phyloP scores from a whole-genome alignment of 2,888 invertebrate genomes.

The Acanthosepion esculentum region DNA sequence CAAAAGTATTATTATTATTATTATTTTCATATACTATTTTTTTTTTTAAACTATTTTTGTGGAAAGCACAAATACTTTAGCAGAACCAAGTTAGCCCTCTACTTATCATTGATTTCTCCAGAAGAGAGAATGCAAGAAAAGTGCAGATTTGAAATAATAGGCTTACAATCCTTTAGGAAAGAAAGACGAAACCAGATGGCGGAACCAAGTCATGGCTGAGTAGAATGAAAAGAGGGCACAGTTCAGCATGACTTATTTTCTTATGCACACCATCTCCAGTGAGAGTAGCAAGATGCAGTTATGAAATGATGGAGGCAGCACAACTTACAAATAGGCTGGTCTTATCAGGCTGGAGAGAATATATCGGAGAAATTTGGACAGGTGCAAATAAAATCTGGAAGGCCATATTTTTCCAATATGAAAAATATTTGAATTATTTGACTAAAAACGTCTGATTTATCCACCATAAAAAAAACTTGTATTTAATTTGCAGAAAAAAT shows the following conservation, averaged over 20 bases:
- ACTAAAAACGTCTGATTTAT: neutral
- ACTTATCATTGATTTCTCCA: too few relatives aligned
- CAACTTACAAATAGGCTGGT: neutral
- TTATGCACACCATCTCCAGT: neutral
- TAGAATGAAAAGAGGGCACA: neutral
- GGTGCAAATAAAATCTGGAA: neutral
- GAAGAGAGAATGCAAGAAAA: neutral
- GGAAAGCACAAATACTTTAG: too few relatives aligned
- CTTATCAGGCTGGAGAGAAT: conserved; percentile 38
- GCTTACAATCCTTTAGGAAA: neutral
- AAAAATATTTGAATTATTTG: conserved; percentile 45
- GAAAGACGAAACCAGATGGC: neutral
- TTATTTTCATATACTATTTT: too few relatives aligned
- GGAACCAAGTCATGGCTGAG: neutral
- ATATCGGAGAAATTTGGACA: conserved; percentile 24
- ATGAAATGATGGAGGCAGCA: conserved; percentile 17
- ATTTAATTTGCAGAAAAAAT: conserved; percentile 37
- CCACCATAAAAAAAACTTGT: neutral
- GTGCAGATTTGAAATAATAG: neutral
- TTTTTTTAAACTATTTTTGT: too few relatives aligned
- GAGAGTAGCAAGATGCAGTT: neutral
- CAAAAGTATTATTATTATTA: too few relatives aligned
- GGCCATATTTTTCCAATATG: conserved; percentile 44
- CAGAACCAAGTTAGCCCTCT: too few relatives aligned
- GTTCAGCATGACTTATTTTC: neutral